Percentiles rank a stretch among this genome's conserved stretches.
Evolutionary conservation across 2,797 vertebrate genomes (phyloP).

Genomic region (Zenarchopterus dispar): DNA sequence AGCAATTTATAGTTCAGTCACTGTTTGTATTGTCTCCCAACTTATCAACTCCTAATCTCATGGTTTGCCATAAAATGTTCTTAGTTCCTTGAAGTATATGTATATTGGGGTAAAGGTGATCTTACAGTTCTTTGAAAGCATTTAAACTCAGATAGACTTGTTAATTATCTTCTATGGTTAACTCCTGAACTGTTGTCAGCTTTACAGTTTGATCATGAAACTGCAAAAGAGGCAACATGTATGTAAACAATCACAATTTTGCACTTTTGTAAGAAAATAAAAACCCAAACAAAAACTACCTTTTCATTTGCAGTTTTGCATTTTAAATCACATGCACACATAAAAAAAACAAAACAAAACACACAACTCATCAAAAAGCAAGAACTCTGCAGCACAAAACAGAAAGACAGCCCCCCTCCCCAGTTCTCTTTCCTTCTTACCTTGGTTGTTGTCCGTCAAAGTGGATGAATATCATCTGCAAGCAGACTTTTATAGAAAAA

Average conservation of each 20-base stretch:
- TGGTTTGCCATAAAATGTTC: constrained; percentile 2
- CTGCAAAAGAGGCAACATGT: background rate
- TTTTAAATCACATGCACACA: no score
- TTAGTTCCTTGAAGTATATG: constrained; percentile 7
- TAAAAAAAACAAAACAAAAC: no score
- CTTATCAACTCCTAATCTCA: background rate
- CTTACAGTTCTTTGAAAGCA: background rate
- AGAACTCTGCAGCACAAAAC: background rate
- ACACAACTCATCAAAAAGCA: no score
- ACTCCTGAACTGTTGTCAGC: background rate
- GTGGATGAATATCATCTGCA: background rate
- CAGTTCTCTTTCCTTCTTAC: constrained; percentile 44
- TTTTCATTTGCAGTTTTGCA: no score
- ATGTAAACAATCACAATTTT: no score
- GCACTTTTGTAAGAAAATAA: background rate
- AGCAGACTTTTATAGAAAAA: constrained; percentile 37
- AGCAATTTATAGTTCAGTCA: constrained; percentile 7
- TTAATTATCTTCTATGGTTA: no score
- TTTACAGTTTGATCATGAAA: no score
- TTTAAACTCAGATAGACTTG: background rate
- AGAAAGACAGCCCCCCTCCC: background rate
- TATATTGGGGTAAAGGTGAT: background rate
- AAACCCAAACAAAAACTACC: no score
- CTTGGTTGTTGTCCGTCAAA: constrained; percentile 17
- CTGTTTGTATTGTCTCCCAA: background rate